Evolutionary conservation across 2,113 vertebrate genomes (phyloP).

Genomic region (Sinocyclocheilus anshuiensis): DNA sequence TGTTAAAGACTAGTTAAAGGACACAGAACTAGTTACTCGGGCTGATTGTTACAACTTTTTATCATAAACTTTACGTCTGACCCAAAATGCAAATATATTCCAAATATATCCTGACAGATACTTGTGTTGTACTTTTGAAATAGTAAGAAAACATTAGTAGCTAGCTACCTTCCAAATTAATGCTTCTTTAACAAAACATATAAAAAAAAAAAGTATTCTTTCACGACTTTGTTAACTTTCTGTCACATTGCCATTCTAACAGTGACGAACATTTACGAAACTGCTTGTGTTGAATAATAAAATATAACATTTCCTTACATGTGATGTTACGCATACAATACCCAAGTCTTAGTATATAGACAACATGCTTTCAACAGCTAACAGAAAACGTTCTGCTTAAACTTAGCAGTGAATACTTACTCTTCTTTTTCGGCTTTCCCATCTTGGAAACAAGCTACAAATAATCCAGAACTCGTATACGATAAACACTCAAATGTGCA

Average conservation of each 20-base stretch:
- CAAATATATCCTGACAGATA: background rate
- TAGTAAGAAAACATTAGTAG: background rate
- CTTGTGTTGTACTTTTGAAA: background rate
- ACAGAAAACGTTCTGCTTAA: background rate
- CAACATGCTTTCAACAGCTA: background rate
- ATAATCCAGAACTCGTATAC: background rate
- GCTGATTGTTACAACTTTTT: background rate
- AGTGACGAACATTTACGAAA: background rate
- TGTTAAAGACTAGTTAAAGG: background rate
- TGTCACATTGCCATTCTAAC: background rate
- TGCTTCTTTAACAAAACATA: background rate
- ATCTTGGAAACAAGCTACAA: slow-evolving; percentile 54
- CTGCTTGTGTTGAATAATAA: background rate
- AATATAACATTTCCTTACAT: background rate
- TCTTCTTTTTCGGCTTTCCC: slow-evolving; percentile 79
- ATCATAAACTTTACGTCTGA: background rate
- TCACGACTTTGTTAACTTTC: background rate
- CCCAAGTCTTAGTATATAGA: background rate
- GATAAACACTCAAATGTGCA: background rate
- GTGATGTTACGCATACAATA: background rate
- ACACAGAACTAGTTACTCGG: background rate
- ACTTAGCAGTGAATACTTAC: slow-evolving; percentile 62
- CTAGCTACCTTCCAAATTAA: background rate
- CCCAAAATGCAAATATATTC: background rate
- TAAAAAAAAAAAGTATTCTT: background rate